Conservation (phyloP, 2,888 invertebrate species). For the Callinectes sapidus region DNA sequence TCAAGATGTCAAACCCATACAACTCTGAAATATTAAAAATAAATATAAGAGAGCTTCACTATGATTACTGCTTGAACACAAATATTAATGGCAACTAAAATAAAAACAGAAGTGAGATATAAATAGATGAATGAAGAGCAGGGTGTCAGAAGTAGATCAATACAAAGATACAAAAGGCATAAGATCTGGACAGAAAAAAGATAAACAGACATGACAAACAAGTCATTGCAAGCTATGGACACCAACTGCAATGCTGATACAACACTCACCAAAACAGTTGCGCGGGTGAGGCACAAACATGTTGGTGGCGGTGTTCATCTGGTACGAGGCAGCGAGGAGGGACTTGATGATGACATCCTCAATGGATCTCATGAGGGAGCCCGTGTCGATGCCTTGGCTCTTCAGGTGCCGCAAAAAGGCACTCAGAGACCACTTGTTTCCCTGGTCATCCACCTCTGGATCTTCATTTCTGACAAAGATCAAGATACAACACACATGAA, state of each 20-base stretch:
- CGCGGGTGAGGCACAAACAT: conserved; percentile 89
- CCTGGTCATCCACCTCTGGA: conserved; percentile 94
- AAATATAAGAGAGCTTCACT: not conserved
- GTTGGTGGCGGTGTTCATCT: conserved; percentile 91
- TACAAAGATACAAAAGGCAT: too few species aligned
- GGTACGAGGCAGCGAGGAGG: conserved; percentile 88
- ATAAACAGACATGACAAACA: not conserved
- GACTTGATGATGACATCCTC: conserved; percentile 96
- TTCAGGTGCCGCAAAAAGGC: conserved; percentile 92
- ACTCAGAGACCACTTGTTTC: conserved; percentile 97
- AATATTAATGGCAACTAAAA: not conserved
- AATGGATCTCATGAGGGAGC: conserved; percentile 90
- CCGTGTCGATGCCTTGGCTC: conserved; percentile 89
- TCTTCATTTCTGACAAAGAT: conserved; percentile 86
- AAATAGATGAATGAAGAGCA: not conserved
- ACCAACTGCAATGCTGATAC: not conserved
- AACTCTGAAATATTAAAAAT: conserved; percentile 81
- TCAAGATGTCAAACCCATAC: conserved; percentile 95
- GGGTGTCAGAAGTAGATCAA: not conserved
- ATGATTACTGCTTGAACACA: not conserved
- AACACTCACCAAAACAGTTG: conserved; percentile 73
- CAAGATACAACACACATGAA: not conserved
- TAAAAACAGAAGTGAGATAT: not conserved
- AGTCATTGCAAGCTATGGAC: not conserved
- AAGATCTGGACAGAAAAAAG: too few species aligned